Percentiles rank a stretch among this genome's conserved stretches.
Evolutionary conservation across 2,888 invertebrate genomes (phyloP).

Genomic region (Keiferia lycopersicella): DNA sequence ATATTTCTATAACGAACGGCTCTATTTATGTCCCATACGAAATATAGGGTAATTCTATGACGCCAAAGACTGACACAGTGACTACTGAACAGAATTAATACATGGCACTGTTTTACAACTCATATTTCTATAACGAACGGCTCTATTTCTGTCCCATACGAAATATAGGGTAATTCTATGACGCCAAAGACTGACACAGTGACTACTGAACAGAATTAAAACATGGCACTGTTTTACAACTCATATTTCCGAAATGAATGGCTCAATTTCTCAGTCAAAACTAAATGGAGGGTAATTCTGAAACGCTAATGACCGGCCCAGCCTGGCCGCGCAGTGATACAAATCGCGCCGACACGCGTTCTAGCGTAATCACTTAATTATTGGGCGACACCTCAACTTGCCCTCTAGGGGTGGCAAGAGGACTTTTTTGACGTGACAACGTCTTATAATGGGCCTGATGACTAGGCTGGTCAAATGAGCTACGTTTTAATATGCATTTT

Average conservation of each 20-base stretch:
- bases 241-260: not conserved
- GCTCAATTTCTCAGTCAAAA: constrained; percentile 13
- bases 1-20: not conserved
- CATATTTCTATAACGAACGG: not conserved
- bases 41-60: not conserved
- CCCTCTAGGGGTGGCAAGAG: constrained; percentile 49
- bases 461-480: no score
- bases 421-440: no score
- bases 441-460: no score
- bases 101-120: not conserved
- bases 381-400: constrained; percentile 69
- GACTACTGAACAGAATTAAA: not conserved
- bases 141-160: not conserved
- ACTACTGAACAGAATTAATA: not conserved
- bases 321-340: constrained; percentile 60
- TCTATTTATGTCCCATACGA: not conserved
- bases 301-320: constrained; percentile 58
- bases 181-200: not conserved
- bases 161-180: no score
- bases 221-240: not conserved
- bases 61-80: not conserved
- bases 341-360: constrained; percentile 76
- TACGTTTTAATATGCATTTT: no score
- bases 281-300: constrained; percentile 39
- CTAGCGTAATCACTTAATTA: constrained; percentile 80